Conservation (phyloP, 2,113 vertebrate species). For the Taurulus bubalis region DNA sequence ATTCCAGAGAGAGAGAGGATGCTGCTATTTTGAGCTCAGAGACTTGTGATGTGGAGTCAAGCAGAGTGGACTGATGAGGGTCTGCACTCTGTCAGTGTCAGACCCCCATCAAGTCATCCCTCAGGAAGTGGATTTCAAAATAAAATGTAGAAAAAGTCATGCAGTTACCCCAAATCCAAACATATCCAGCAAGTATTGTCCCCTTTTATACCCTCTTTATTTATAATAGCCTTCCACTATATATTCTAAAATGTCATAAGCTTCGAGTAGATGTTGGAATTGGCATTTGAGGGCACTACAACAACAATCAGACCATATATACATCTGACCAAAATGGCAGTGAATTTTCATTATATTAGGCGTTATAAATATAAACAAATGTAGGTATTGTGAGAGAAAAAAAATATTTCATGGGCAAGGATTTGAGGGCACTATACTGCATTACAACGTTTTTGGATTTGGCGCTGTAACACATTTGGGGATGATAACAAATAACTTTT, state of each 20-base stretch:
- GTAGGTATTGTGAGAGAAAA: not conserved
- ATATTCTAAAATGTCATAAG: not conserved
- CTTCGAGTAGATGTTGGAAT: not conserved
- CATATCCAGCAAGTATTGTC: not conserved
- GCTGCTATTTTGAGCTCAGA: slow-evolving; percentile 72
- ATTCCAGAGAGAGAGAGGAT: slow-evolving; percentile 23
- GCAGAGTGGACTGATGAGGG: slow-evolving; percentile 54
- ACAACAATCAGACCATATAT: not conserved
- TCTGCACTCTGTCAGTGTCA: slow-evolving; percentile 83
- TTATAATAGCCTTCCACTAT: not conserved
- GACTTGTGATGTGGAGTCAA: slow-evolving; percentile 68
- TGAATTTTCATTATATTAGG: not conserved
- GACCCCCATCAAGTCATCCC: slow-evolving; percentile 40
- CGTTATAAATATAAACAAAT: not conserved
- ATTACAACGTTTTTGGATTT: not conserved
- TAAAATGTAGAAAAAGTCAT: slow-evolving; percentile 39
- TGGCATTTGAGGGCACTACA: not conserved
- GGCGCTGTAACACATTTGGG: not conserved
- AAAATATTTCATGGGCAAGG: not conserved
- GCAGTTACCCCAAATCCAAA: not conserved
- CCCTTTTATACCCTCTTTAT: not conserved
- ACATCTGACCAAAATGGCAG: not conserved
- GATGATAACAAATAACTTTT: not conserved
- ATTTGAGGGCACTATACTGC: not conserved
- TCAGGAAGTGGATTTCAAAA: slow-evolving; percentile 55